These are phyloP conservation scores for Drosophila sulfurigaster DNA, from an alignment of 1,140 invertebrate species.

Conservation along the genomic window DNA sequence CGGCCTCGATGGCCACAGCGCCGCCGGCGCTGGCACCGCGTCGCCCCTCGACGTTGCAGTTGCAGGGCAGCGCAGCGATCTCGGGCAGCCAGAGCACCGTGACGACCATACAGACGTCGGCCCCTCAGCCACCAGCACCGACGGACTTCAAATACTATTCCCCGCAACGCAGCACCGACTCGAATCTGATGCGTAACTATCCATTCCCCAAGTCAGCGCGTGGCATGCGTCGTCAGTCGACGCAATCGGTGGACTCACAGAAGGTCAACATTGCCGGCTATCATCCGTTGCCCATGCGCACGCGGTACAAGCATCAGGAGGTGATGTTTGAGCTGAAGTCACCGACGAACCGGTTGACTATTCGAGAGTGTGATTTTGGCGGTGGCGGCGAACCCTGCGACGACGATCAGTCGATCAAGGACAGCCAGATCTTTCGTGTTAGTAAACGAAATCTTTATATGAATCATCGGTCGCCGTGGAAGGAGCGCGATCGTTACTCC, in stretches of 20 bases:
- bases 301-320: constrained; percentile 79
- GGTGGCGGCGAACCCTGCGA: constrained; percentile 84
- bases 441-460: constrained; percentile 85
- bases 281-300: constrained; percentile 77
- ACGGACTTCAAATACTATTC: constrained; percentile 83
- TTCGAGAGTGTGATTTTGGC: constrained; percentile 84
- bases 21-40: constrained; percentile 67
- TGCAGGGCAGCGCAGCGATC: constrained; percentile 67
- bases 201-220: constrained; percentile 79
- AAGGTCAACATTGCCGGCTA: constrained; percentile 80
- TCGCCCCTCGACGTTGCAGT: constrained; percentile 74
- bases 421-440: constrained; percentile 85
- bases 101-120: constrained; percentile 72
- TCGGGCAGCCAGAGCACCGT: constrained; percentile 70
- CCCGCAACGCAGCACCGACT: constrained; percentile 76
- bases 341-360: constrained; percentile 83
- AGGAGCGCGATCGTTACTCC: constrained; percentile 83
- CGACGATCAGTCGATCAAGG: constrained; percentile 84
- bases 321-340: constrained; percentile 83
- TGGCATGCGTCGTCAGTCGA: constrained; percentile 77
- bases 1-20: constrained; percentile 61
- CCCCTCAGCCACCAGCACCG: constrained; percentile 75
- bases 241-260: constrained; percentile 81
- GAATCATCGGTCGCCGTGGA: constrained; percentile 84
- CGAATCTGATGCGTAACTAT: constrained; percentile 71